phyloP scores from a whole-genome alignment of 1,140 invertebrate genomes.

The Drosophila bifasciata region DNA sequence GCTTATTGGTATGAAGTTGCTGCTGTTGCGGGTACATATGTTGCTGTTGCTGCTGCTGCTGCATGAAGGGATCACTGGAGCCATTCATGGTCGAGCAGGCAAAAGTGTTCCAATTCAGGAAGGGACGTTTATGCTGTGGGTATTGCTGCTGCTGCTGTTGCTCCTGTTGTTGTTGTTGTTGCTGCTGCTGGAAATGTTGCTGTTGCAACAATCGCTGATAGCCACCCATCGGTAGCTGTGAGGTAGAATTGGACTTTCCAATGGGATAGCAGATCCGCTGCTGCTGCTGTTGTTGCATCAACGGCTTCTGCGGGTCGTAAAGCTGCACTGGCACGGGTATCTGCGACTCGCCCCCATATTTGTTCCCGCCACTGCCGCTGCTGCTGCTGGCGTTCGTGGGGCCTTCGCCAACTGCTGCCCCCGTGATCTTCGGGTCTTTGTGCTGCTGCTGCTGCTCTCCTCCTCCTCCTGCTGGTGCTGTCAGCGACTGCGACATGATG shows the following conservation, averaged over 20 bases:
- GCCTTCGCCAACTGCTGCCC: slow-evolving; percentile 20
- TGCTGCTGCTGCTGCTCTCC: slow-evolving; percentile 51
- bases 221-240: slow-evolving; percentile 70
- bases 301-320: slow-evolving; percentile 68
- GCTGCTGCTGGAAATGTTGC: slow-evolving; percentile 50
- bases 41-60: slow-evolving; percentile 57
- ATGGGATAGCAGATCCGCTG: slow-evolving; percentile 65
- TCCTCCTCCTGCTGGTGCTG: slow-evolving; percentile 50
- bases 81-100: slow-evolving; percentile 74
- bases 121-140: slow-evolving; percentile 76
- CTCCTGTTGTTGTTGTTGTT: slow-evolving; percentile 25
- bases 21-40: slow-evolving; percentile 29
- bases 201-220: slow-evolving; percentile 65
- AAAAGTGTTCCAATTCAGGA: slow-evolving; percentile 78
- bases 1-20: slow-evolving; percentile 50
- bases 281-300: slow-evolving; percentile 66
- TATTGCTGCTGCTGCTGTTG: slow-evolving; percentile 52
- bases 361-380: slow-evolving; percentile 29
- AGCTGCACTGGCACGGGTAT: slow-evolving; percentile 74
- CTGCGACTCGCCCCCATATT: slow-evolving; percentile 59
- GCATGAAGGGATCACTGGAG: slow-evolving; percentile 72
- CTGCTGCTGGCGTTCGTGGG: slow-evolving; percentile 25
- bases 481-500: slow-evolving; percentile 59
- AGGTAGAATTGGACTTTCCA: slow-evolving; percentile 78
- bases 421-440: slow-evolving; percentile 50